Evolutionary conservation across 2,113 vertebrate species (phyloP).

Genomic region (Chamaetylas fuelleborni): DNA sequence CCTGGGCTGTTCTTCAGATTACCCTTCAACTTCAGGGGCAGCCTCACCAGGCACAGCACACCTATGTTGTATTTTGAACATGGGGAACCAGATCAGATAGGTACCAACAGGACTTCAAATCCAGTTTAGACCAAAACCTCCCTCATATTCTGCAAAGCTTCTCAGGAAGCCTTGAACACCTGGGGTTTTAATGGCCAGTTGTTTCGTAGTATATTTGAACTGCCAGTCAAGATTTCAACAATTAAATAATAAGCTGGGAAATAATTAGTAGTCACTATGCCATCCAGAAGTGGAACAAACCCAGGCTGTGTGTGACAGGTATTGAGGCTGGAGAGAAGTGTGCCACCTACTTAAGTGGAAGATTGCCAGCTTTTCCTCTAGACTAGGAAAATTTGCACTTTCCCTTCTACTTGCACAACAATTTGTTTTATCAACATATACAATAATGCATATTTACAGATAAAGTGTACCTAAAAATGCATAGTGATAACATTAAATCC

Average conservation of each 20-base stretch:
- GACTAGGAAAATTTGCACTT: neutral
- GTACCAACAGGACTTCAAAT: neutral
- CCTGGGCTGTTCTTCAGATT: neutral
- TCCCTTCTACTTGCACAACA: neutral
- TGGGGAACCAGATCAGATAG: neutral
- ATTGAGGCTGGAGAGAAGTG: neutral
- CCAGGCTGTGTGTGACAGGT: neutral
- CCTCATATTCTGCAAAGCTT: neutral
- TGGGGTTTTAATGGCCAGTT: rapidly evolving
- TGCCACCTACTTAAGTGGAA: neutral
- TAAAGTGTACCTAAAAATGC: neutral
- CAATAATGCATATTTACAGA: neutral
- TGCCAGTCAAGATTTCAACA: neutral
- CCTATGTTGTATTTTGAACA: neutral
- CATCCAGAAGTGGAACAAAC: neutral
- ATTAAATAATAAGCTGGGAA: neutral
- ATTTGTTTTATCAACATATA: neutral
- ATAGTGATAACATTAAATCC: neutral
- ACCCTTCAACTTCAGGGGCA: neutral
- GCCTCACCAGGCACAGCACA: neutral
- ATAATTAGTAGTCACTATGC: neutral
- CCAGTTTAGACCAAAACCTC: neutral
- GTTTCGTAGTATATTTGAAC: neutral
- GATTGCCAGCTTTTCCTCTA: neutral
- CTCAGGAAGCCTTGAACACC: neutral